These are phyloP conservation scores for Lamellibrachia luymesi DNA, from an alignment of 1,140 invertebrate species.

Conservation along the genomic window DNA sequence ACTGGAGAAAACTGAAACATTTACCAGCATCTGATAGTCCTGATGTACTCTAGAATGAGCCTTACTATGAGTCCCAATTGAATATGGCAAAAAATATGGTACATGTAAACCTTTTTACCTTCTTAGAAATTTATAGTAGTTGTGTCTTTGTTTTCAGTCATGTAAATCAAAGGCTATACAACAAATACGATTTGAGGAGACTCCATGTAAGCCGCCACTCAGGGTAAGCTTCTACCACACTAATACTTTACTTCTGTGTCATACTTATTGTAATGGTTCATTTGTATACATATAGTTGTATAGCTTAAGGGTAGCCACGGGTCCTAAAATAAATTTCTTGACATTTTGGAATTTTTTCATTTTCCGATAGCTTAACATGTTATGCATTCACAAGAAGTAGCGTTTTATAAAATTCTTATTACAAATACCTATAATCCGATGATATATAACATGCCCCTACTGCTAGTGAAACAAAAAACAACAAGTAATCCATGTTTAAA, in stretches of 20 bases:
- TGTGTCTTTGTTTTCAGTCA: conserved; percentile 51
- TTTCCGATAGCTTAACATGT: no score
- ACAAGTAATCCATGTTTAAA: no score
- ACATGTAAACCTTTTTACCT: not conserved
- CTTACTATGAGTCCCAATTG: not conserved
- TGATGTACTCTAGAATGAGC: not conserved
- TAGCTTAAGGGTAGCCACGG: no score
- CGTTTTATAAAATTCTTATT: no score
- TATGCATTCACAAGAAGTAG: no score
- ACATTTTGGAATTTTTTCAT: no score
- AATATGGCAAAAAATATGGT: no score
- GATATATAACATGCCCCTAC: no score
- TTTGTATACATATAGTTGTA: no score
- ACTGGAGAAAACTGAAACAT: not conserved
- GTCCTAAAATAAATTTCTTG: no score
- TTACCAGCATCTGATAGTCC: not conserved
- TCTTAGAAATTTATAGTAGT: conserved; percentile 35
- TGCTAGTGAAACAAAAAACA: no score
- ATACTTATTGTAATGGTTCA: not conserved
- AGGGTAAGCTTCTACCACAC: not conserved
- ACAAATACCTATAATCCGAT: no score
- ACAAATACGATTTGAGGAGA: conserved; percentile 19
- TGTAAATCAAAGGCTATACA: conserved; percentile 28
- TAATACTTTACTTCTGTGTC: not conserved
- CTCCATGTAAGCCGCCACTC: conserved; percentile 2